Conservation (phyloP, 2,797 vertebrate species). For the Holocentrus rufus region DNA sequence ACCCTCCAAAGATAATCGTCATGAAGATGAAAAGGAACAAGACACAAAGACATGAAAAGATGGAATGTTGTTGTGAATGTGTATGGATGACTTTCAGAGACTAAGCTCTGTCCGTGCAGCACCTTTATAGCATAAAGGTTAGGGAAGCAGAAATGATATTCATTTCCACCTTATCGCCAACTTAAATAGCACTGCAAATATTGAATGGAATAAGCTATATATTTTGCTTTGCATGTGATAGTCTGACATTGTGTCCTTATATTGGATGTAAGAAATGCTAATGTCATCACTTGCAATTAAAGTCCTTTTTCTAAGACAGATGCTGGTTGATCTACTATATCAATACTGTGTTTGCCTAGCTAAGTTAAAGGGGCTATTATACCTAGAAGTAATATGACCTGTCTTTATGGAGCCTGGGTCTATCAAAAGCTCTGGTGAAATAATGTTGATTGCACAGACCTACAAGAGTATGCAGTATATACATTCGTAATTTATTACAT, state of each 20-base stretch:
- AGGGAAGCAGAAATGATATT: conserved; percentile 69
- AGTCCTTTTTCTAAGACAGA: conserved; percentile 72
- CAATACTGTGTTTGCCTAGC: background rate
- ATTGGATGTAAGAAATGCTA: conserved; percentile 76
- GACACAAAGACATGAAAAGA: conserved; percentile 23
- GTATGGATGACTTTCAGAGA: conserved; percentile 64
- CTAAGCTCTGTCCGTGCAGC: conserved; percentile 42
- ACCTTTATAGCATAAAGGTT: conserved; percentile 43
- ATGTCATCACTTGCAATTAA: conserved; percentile 81
- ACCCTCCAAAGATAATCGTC: conserved; percentile 54
- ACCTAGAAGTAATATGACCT: background rate
- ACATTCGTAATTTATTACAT: background rate
- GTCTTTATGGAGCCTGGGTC: background rate
- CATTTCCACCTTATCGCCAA: conserved; percentile 71
- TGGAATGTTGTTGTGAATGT: conserved; percentile 51
- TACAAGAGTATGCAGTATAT: background rate
- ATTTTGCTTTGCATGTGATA: conserved; percentile 78
- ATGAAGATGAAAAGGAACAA: conserved; percentile 33
- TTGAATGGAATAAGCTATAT: conserved; percentile 67
- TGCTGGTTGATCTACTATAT: conserved; percentile 1
- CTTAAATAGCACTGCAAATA: conserved; percentile 58
- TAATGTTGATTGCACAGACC: background rate
- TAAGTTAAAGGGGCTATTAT: background rate
- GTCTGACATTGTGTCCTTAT: conserved; percentile 71
- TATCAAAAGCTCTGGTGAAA: background rate